Base-by-base conservation (phyloP, 1,140 invertebrate genomes). In the Drosophila funebris region DNA sequence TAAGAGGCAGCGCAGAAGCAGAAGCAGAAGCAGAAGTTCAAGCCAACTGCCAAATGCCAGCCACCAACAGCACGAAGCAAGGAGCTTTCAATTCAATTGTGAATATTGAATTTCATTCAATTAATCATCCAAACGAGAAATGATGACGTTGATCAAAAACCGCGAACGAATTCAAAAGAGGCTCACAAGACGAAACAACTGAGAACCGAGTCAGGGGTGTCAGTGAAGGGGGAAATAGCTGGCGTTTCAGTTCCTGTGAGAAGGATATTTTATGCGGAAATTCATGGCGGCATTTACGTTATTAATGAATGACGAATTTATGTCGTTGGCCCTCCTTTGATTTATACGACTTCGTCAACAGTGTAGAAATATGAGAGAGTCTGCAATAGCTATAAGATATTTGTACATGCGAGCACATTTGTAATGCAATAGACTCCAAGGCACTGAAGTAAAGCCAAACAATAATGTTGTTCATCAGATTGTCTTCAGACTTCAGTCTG, bases 71-170 rank as follows among this genome's bases (percentile, higher is more conserved):
- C n/a, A n/a, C n/a, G n/a, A n/a, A n/a, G n/a, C n/a, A n/a, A n/a
- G 36, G 43, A 68, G 56, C 62, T 61, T 61, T 31, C 56, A 79
- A 81, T 76, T 76, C 78, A 79, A 76, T 79, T 76, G 78, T 73
- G 73, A 69, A 79, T 81, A 81, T 81, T 79, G 73, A 81, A 76
- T 81, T 79, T 76, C 50, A 43, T 73, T 81, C 71, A 80, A 80
- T 77, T 80, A 80, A 77, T 81, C 76, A 81, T 79, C 60, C 64
- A 52, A 62, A 48, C 61, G 61, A 57, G 52, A 52, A 58, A 61
- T 69, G 75, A 75, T 76, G 76, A 67, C 60, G 66, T 71, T 75
- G 66, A 70, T 77, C 53, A 75, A 71, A 75, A 73, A 73, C 73
- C 73, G 69, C 76, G 39, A 73, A 44, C 68, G 67, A 41, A 69